A percentile compares a stretch with the other conserved stretches of the same genome.
Evolutionary conservation across 1,140 invertebrate species (phyloP).

Genomic region (Drosophila nigromelanica): DNA sequence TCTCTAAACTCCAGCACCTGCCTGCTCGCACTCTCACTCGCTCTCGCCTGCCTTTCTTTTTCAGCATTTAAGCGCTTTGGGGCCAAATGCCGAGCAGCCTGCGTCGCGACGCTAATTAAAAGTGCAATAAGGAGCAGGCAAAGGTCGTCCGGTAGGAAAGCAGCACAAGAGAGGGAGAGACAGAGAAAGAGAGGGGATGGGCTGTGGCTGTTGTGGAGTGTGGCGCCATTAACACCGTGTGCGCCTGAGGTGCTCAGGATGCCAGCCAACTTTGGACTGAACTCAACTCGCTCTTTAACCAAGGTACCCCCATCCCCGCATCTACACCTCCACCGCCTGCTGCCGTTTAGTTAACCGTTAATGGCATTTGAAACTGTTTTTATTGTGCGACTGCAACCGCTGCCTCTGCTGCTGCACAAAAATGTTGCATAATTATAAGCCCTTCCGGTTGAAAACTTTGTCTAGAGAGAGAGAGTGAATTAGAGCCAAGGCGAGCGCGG

Average conservation of each 20-base stretch:
- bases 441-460: conserved; percentile 76
- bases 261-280: conserved; percentile 24
- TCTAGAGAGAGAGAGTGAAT: conserved; percentile 54
- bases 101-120: conserved; percentile 77
- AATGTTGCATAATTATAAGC: conserved; percentile 82
- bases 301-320: conserved; percentile 2
- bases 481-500: conserved; percentile 38
- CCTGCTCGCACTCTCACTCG: not conserved
- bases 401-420: conserved; percentile 63
- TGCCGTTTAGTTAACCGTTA: conserved; percentile 80
- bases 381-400: conserved; percentile 54
- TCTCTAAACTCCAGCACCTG: conserved; percentile 26
- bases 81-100: conserved; percentile 65
- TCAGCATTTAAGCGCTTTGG: conserved; percentile 74
- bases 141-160: conserved; percentile 25
- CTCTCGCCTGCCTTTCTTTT: not conserved
- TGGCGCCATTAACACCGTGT: conserved; percentile 46
- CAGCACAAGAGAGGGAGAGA: not conserved
- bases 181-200: not conserved
- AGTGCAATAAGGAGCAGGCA: conserved; percentile 67
- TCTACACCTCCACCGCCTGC: not conserved
- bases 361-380: conserved; percentile 81
- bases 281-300: conserved; percentile 11
- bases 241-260: conserved; percentile 34
- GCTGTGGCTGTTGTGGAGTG: not conserved